These are phyloP conservation scores for Ciona savignyi DNA, from an alignment of 23 tunicate genomes.

Conservation along the genomic window DNA sequence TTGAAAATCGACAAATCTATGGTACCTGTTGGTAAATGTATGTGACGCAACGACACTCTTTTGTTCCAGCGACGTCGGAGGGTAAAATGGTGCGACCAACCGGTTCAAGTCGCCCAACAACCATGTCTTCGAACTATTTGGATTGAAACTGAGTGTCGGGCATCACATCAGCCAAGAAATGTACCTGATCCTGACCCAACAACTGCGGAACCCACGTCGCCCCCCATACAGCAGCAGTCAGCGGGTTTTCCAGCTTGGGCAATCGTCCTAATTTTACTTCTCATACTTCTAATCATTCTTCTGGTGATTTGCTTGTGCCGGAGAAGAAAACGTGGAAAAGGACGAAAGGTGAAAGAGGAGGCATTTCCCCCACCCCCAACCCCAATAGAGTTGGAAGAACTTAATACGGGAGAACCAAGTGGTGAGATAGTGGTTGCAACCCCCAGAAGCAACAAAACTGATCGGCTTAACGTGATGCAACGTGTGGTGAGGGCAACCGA, in stretches of 20 bases:
- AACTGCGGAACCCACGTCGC: not conserved
- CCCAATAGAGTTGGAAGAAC: not conserved
- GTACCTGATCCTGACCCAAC: not conserved
- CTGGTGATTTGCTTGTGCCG: not conserved
- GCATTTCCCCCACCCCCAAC: constrained; percentile 3
- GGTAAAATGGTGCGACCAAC: not conserved
- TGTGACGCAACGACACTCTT: too few relatives aligned
- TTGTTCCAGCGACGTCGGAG: not conserved
- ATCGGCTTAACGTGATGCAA: constrained; percentile 21
- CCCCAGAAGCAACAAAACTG: not conserved
- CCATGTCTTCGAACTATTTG: not conserved
- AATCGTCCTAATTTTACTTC: not conserved
- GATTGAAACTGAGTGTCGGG: not conserved
- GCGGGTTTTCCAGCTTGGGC: constrained; percentile 3
- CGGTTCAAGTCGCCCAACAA: not conserved
- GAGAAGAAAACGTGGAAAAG: not conserved
- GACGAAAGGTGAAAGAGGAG: not conserved
- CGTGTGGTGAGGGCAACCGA: constrained; percentile 32
- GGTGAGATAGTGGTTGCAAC: not conserved
- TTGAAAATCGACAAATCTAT: too few relatives aligned
- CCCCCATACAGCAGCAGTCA: not conserved
- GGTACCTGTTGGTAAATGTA: too few relatives aligned
- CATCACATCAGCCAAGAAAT: not conserved
- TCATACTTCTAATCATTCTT: not conserved
- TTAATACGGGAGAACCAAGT: not conserved